phyloP scores from a whole-genome alignment of 2,797 vertebrate genomes.

The Characodon lateralis region DNA sequence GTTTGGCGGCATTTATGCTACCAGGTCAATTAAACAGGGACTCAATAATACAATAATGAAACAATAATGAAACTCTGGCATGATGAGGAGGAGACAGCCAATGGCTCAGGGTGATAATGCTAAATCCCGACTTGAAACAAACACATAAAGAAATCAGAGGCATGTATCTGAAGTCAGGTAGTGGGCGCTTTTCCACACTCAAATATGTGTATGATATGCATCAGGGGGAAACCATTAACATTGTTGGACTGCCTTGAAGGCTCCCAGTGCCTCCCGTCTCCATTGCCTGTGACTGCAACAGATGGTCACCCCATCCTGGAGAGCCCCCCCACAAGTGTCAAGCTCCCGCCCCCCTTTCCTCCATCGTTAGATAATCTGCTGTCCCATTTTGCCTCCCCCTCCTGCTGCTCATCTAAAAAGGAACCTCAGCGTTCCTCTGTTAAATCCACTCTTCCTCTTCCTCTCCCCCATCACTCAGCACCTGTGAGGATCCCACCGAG shows the following conservation, averaged over 20 bases:
- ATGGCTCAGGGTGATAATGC: slow-evolving; percentile 36
- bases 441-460: slow-evolving; percentile 53
- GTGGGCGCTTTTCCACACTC: background rate
- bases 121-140: slow-evolving; percentile 15
- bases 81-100: slow-evolving; percentile 22
- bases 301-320: slow-evolving; percentile 66
- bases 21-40: slow-evolving; percentile 72
- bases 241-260: slow-evolving; percentile 74
- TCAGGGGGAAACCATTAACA: slow-evolving; percentile 68
- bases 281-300: slow-evolving; percentile 73
- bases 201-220: slow-evolving; percentile 72
- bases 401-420: slow-evolving; percentile 42
- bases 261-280: slow-evolving; percentile 52
- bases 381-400: slow-evolving; percentile 5
- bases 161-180: slow-evolving; percentile 26
- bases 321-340: slow-evolving; percentile 66
- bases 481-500: slow-evolving; percentile 69
- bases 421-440: slow-evolving; percentile 44
- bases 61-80: slow-evolving; percentile 64
- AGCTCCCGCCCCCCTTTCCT: slow-evolving; percentile 29
- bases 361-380: slow-evolving; percentile 68
- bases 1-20: slow-evolving; percentile 73
- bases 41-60: slow-evolving; percentile 77
- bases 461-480: slow-evolving; percentile 63
- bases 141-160: slow-evolving; percentile 15